phyloP scores from a whole-genome alignment of 2,888 invertebrate genomes.

The Rhamnusium bicolor region DNA sequence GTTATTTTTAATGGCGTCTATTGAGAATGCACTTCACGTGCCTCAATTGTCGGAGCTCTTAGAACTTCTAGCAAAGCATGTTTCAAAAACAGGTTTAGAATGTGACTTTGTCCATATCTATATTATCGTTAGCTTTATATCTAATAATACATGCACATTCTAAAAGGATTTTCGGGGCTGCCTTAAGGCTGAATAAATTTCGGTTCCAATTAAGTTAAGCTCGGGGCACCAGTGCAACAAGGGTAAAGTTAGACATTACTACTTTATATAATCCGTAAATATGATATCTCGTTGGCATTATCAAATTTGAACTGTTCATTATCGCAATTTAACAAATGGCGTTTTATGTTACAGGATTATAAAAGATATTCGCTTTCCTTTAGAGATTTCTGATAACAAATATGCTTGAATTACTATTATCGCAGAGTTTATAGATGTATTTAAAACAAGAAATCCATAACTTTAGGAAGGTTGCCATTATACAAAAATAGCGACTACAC shows the following conservation, averaged over 20 bases:
- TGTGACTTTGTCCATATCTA: slow-evolving; percentile 20
- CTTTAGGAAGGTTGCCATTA: too few species aligned
- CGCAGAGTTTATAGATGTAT: neutral
- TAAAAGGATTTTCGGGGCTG: slow-evolving; percentile 57
- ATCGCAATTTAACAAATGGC: slow-evolving; percentile 70
- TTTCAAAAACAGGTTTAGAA: slow-evolving; percentile 30
- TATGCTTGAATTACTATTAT: neutral
- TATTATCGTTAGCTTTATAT: slow-evolving; percentile 13
- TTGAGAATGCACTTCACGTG: slow-evolving; percentile 47
- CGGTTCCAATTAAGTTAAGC: slow-evolving; percentile 66
- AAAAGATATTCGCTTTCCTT: slow-evolving; percentile 43
- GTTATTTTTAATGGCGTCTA: slow-evolving; percentile 55
- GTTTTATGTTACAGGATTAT: slow-evolving; percentile 63
- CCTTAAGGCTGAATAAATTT: slow-evolving; percentile 67
- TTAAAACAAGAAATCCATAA: neutral
- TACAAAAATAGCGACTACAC: too few species aligned
- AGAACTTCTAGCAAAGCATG: slow-evolving; percentile 38
- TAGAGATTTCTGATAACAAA: slow-evolving; percentile 31
- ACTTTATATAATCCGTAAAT: slow-evolving; percentile 68
- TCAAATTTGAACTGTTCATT: slow-evolving; percentile 70
- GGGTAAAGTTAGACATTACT: slow-evolving; percentile 66
- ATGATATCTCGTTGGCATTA: slow-evolving; percentile 68
- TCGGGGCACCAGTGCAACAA: slow-evolving; percentile 63
- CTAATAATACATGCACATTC: slow-evolving; percentile 54
- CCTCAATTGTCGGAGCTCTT: slow-evolving; percentile 37